Conservation (phyloP, 2,797 vertebrate species). For the Sebastes hubbsi region DNA sequence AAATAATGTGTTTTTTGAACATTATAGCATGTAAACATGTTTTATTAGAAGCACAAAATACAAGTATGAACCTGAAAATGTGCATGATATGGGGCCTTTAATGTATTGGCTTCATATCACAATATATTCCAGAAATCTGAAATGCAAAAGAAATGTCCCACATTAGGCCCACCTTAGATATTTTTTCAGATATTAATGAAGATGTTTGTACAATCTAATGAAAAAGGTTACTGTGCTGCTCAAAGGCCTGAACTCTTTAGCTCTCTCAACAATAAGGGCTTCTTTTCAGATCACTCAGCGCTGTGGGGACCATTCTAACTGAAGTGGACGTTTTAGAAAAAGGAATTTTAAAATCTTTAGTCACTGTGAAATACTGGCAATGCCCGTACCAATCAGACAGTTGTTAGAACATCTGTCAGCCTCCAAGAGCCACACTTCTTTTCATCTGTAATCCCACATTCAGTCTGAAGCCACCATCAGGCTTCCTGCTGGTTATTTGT, state of each 20-base stretch:
- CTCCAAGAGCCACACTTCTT: neutral
- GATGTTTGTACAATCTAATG: neutral
- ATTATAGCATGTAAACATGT: too few relatives aligned
- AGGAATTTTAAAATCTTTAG: neutral
- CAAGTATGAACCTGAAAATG: too few relatives aligned
- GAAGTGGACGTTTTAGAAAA: neutral
- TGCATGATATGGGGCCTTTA: too few relatives aligned
- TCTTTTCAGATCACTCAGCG: neutral
- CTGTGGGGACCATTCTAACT: slow-evolving; percentile 5
- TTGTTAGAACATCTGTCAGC: neutral
- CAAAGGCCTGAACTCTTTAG: neutral
- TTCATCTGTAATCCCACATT: neutral
- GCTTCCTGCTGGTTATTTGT: neutral
- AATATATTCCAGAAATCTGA: too few relatives aligned
- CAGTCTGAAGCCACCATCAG: neutral
- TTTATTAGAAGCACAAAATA: too few relatives aligned
- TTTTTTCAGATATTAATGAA: neutral
- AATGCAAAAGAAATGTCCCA: too few relatives aligned
- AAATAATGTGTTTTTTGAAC: too few relatives aligned
- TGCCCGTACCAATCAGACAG: neutral
- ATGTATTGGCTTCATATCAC: too few relatives aligned
- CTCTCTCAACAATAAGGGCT: neutral
- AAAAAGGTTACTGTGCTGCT: neutral
- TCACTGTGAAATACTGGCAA: neutral
- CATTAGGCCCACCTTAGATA: too few relatives aligned